phyloP scores from a whole-genome alignment of 2,113 vertebrate species.

The Varanus salvator region DNA sequence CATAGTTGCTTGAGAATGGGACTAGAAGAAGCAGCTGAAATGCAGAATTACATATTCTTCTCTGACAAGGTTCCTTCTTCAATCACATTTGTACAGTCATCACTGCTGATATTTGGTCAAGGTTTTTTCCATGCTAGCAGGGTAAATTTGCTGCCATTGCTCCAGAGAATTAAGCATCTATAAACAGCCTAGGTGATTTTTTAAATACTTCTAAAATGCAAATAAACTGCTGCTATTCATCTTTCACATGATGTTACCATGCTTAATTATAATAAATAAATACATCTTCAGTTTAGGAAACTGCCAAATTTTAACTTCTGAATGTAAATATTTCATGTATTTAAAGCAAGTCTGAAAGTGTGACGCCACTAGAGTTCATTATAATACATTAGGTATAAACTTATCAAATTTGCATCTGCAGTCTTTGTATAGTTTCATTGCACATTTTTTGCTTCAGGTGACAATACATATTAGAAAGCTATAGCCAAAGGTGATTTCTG shows the following conservation, averaged over 20 bases:
- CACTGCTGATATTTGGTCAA: neutral
- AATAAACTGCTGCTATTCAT: slow-evolving; percentile 83
- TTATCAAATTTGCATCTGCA: slow-evolving; percentile 52
- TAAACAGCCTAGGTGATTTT: slow-evolving; percentile 57
- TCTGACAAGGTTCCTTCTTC: neutral
- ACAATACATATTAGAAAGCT: slow-evolving; percentile 71
- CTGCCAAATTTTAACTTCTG: slow-evolving; percentile 78
- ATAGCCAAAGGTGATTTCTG: slow-evolving; percentile 79
- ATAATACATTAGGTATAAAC: slow-evolving; percentile 44
- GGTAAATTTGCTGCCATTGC: neutral
- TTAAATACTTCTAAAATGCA: slow-evolving; percentile 74
- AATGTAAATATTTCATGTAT: slow-evolving; percentile 85
- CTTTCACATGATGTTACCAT: slow-evolving; percentile 77
- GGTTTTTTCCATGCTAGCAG: neutral
- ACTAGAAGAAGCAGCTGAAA: neutral
- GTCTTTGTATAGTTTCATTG: slow-evolving; percentile 56
- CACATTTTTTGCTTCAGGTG: slow-evolving; percentile 68
- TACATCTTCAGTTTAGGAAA: slow-evolving; percentile 74
- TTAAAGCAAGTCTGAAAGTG: slow-evolving; percentile 87
- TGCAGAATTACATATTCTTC: neutral
- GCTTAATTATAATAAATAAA: slow-evolving; percentile 73
- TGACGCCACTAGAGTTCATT: slow-evolving; percentile 65
- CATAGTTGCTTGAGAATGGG: neutral
- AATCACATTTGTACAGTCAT: neutral
- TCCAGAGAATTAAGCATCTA: slow-evolving; percentile 4